Conservation (phyloP, 2,113 vertebrate species). For the rabbit (Oryctolagus cuniculus) region mOryCun1.1 NC_091436.1:123056001-123056500, state of each 20-base stretch:
- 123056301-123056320: neutral
- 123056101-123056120: neutral
- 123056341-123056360: neutral
- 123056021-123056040: neutral
- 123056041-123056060: neutral
- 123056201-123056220: neutral
- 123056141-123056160: slow-evolving; percentile 12
- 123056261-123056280: neutral
- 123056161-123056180: neutral
- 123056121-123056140: neutral
- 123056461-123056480: neutral
- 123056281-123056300: neutral
- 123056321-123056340: accelerated
- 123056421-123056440: neutral
- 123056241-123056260: neutral
- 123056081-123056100: neutral
- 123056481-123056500: neutral
- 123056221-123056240: neutral
- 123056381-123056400: no score
- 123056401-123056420: neutral
- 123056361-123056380: neutral
- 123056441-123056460: neutral
- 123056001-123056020: neutral
- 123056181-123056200: neutral
- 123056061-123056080: neutral